Base-by-base conservation (phyloP, 2,113 vertebrate species). In the Xerus inauris region DNA sequence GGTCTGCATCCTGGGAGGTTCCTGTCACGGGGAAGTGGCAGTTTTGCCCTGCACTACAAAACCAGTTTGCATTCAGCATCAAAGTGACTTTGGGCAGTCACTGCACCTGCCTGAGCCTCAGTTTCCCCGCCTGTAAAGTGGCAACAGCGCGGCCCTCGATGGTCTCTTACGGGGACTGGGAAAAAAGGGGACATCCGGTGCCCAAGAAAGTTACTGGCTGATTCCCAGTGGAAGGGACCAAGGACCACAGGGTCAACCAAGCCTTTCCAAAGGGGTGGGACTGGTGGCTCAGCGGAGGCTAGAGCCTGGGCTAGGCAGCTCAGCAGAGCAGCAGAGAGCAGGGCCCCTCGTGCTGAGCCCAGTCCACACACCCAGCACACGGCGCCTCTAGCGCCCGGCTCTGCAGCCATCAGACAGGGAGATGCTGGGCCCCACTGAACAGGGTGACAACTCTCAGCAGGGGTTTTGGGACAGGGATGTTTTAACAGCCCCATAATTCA, bases 1-100 rank as follows among this genome's bases (percentile, higher is more conserved):
- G 0, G 22, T 4, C n/a, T 22, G 4, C 8, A 4, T 1, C 20
- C 1, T 0, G 10, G 8, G 38, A 32, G 57, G 42, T 2, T 3
- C 14, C 12, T 0, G 6, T 28, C 64, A 5, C 0, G 3, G 2
- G 24, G 62, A 47, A 73, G 42, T 8, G 12, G 32, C 5, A 4
- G 57, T 4, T 83, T 30, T 19, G 16, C 40, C 9, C 10, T 0
- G 11, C 20, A 35, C n/a, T 16, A 1, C 13, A 62, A n/a, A 73
- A 54, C 5, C 32, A 45, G 17, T 19, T 40, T 16, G 35, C 54
- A 32, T 20, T 26, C 6, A 1, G 94, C 47, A 38, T 11, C 86
- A 4, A 14, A 45, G 69, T 14, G 47, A 40, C 42, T 45, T 19
- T 3, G 13, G 75, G 35, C 11, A 8, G n/a, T 62, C 10, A 20